Percentiles rank a stretch among this genome's conserved stretches.
phyloP scores from a whole-genome alignment of 2,888 invertebrate genomes.

The Blera fallax region DNA sequence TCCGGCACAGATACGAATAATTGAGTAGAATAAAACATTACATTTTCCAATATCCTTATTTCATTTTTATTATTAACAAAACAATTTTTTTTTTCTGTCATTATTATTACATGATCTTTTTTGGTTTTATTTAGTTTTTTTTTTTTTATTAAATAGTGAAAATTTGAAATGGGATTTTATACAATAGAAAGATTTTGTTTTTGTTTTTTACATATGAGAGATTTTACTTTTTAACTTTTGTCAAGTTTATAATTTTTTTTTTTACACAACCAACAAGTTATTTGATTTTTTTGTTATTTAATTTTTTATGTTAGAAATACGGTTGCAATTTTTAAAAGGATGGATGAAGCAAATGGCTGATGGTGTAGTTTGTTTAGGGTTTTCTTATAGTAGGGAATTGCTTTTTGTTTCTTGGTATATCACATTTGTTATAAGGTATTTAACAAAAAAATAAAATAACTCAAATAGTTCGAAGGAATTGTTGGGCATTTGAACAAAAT shows the following conservation, averaged over 20 bases:
- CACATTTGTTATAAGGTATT: constrained; percentile 16
- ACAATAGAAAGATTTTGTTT: constrained; percentile 53
- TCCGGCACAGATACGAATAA: not conserved
- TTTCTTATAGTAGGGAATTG: constrained; percentile 16
- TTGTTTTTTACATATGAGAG: constrained; percentile 64
- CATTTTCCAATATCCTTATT: constrained; percentile 52
- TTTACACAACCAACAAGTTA: constrained; percentile 66
- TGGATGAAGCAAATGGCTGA: not conserved
- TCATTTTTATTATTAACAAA: constrained; percentile 71
- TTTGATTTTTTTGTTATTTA: constrained; percentile 23
- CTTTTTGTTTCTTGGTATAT: constrained; percentile 29
- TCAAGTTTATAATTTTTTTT: constrained; percentile 14
- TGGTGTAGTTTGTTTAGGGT: not conserved
- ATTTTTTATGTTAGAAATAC: not conserved
- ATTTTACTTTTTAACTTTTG: constrained; percentile 31
- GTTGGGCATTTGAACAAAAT: no score
- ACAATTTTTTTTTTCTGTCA: constrained; percentile 58
- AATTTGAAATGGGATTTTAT: constrained; percentile 71
- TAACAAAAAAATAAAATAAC: not conserved
- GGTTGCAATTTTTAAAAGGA: not conserved
- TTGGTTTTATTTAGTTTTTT: constrained; percentile 27
- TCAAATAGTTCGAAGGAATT: not conserved
- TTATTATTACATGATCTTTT: constrained; percentile 55
- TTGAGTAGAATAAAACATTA: not conserved
- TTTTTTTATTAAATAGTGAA: constrained; percentile 67